A percentile compares a stretch with the other conserved stretches of the same genome.
phyloP scores from a whole-genome alignment of 2,797 vertebrate species.

The Mus minutoides region DNA sequence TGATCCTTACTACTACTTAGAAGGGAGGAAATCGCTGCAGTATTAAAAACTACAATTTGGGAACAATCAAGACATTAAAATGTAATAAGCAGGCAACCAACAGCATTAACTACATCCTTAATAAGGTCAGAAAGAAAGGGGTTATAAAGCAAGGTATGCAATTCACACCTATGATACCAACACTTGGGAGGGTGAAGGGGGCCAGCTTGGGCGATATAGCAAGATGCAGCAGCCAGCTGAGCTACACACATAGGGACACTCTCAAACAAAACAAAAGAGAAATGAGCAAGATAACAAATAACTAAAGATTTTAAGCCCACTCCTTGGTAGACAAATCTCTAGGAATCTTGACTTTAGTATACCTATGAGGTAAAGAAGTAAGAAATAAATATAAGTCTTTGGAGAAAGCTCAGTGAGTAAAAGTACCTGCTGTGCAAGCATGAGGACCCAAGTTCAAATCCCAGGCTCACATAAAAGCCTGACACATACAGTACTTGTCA shows the following conservation, averaged over 20 bases:
- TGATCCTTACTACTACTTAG: neutral
- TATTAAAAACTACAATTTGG: neutral
- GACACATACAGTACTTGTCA: neutral
- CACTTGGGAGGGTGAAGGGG: neutral
- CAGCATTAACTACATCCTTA: neutral
- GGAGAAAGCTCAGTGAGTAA: neutral
- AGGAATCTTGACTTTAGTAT: constrained; percentile 10
- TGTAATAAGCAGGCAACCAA: neutral
- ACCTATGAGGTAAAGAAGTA: neutral
- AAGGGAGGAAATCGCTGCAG: neutral
- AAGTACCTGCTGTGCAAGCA: neutral
- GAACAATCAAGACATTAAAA: neutral
- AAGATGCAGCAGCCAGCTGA: neutral
- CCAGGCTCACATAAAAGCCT: neutral
- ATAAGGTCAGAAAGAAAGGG: neutral
- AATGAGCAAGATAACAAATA: neutral
- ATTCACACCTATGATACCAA: neutral
- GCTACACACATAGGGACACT: neutral
- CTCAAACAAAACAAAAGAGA: neutral
- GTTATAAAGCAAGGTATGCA: neutral
- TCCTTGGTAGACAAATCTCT: neutral
- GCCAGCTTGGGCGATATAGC: neutral
- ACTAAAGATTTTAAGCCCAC: neutral
- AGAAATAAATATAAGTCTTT: neutral
- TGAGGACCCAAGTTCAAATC: neutral